A percentile compares a stretch with the other conserved stretches of the same genome.
Evolutionary conservation across 2,797 vertebrate genomes (phyloP).

Genomic region (Enteromius radiatus): DNA sequence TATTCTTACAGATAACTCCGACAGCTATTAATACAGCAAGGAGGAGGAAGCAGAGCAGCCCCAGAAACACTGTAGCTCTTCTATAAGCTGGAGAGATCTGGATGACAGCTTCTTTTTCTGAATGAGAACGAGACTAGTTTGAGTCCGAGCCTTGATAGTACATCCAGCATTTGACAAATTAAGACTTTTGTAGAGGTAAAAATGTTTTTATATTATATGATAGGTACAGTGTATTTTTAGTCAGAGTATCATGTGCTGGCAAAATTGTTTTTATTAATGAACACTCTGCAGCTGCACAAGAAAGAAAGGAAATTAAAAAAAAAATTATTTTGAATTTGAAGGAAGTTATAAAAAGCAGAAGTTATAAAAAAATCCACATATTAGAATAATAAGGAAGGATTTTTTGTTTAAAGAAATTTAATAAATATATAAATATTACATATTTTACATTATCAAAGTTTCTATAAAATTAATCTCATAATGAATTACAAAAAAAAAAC

Average conservation of each 20-base stretch:
- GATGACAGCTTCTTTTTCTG: background rate
- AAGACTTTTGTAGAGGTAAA: background rate
- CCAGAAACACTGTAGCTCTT: slow-evolving; percentile 50
- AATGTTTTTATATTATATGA: background rate
- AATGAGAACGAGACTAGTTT: slow-evolving; percentile 6
- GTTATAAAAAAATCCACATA: background rate
- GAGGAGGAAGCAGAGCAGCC: slow-evolving; percentile 60
- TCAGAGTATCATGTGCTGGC: background rate
- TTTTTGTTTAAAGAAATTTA: background rate
- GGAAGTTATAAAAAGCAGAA: background rate
- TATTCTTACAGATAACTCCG: slow-evolving; percentile 62
- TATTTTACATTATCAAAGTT: background rate
- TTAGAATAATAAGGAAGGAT: too few relatives aligned
- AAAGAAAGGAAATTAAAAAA: background rate
- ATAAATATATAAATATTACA: background rate
- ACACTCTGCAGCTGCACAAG: background rate
- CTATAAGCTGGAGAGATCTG: background rate
- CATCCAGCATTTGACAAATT: background rate
- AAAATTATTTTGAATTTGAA: background rate
- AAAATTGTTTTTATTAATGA: background rate
- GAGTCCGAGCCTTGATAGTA: background rate
- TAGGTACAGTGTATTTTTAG: background rate
- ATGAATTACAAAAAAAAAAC: too few relatives aligned
- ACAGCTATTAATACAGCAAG: slow-evolving; percentile 53
- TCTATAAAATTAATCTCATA: background rate